Conservation (phyloP, 2,888 invertebrate genomes). For the Cantharis nigra region DNA sequence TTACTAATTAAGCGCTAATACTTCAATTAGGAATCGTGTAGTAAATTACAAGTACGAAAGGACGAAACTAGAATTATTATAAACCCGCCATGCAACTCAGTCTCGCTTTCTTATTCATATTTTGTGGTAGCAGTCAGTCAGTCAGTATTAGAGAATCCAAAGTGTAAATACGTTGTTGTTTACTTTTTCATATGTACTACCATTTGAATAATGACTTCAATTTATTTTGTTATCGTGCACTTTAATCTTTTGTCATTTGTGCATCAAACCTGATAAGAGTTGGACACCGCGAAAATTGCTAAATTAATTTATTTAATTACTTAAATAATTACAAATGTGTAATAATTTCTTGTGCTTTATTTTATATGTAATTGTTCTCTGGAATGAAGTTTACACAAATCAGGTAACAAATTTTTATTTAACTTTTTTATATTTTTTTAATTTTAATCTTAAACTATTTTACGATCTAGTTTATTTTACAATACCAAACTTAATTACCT, state of each 20-base stretch:
- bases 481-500: neutral
- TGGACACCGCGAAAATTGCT: neutral
- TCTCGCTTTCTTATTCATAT: conserved; percentile 26
- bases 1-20: neutral
- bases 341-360: conserved; percentile 9
- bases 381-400: conserved; percentile 11
- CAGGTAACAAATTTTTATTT: conserved; percentile 12
- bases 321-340: neutral
- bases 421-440: too few species aligned
- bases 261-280: neutral
- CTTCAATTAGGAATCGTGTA: neutral
- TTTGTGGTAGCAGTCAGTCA: conserved; percentile 11
- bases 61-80: neutral
- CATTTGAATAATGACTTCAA: neutral
- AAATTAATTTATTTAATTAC: neutral
- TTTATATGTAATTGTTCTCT: conserved; percentile 17
- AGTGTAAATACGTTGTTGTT: conserved; percentile 25
- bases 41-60: neutral
- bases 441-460: too few species aligned
- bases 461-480: neutral
- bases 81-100: conserved; percentile 19
- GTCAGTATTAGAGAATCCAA: conserved; percentile 27
- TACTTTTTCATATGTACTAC: neutral
- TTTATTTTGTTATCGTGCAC: neutral
- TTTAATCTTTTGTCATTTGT: neutral